Evolutionary conservation across 2,113 vertebrate species (phyloP).

Genomic region (Sprattus sprattus): DNA sequence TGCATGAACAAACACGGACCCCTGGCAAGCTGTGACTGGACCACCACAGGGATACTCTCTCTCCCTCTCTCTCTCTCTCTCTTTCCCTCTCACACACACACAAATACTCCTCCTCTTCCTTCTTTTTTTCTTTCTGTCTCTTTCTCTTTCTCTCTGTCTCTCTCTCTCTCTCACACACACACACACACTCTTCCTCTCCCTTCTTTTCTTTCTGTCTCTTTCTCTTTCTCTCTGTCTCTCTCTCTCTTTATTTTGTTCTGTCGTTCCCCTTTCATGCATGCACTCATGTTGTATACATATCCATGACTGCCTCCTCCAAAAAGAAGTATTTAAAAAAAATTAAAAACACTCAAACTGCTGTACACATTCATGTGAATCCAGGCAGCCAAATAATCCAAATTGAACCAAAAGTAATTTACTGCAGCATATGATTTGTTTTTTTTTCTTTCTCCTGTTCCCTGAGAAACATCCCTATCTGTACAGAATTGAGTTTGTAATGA

Average conservation of each 20-base stretch:
- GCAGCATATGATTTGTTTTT: background rate
- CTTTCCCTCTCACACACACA: background rate
- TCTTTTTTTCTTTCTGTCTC: background rate
- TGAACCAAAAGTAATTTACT: slow-evolving; percentile 12
- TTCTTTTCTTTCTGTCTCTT: background rate
- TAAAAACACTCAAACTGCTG: background rate
- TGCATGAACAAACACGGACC: background rate
- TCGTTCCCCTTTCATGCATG: background rate
- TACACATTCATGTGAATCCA: background rate
- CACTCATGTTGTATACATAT: background rate
- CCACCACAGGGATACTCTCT: background rate
- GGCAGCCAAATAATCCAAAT: background rate
- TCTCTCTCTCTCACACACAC: background rate
- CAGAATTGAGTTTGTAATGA: slow-evolving; percentile 72
- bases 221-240: too few species aligned
- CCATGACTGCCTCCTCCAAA: background rate
- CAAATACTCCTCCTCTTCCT: background rate
- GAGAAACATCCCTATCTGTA: slow-evolving; percentile 44
- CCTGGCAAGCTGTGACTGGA: background rate
- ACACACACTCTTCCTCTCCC: background rate
- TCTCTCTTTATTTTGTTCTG: too few species aligned
- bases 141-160: too few species aligned
- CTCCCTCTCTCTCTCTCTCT: background rate
- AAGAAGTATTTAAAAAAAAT: slow-evolving; percentile 5
- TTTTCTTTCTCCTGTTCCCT: background rate